phyloP scores from a whole-genome alignment of 2,797 vertebrate genomes.

The Sebastes alutus region DNA sequence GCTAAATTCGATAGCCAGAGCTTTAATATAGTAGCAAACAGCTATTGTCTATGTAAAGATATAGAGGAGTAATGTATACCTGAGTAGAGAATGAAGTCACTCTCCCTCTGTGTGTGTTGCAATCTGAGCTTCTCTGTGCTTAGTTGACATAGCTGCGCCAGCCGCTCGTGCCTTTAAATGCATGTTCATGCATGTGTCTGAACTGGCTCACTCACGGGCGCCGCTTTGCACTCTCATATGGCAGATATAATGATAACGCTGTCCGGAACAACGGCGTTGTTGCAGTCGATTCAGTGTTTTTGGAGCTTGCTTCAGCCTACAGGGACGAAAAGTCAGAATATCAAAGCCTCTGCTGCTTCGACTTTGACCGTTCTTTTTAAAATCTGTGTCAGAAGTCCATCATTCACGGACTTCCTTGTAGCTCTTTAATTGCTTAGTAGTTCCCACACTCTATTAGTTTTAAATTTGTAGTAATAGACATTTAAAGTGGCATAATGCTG shows the following conservation, averaged over 20 bases:
- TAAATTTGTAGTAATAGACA: neutral
- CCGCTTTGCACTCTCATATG: too few species aligned
- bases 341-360: neutral
- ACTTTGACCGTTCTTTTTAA: neutral
- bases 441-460: neutral
- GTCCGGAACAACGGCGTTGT: too few species aligned
- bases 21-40: too few species aligned
- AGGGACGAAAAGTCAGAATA: neutral
- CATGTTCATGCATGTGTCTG: accelerated
- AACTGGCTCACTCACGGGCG: too few species aligned
- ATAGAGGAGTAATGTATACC: too few species aligned
- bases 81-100: too few species aligned
- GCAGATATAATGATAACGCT: too few species aligned
- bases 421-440: neutral
- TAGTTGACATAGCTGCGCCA: too few species aligned
- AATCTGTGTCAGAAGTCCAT: neutral
- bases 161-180: accelerated
- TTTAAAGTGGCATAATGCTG: neutral
- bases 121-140: too few species aligned
- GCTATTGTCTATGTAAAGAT: too few species aligned
- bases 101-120: too few species aligned
- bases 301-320: neutral
- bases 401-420: neutral
- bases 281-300: neutral
- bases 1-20: too few species aligned